Evolutionary conservation across 2,113 vertebrate species (phyloP), one percentile per base, ranked within the genome.

Genomic region (Scartelaos histophorus): DNA sequence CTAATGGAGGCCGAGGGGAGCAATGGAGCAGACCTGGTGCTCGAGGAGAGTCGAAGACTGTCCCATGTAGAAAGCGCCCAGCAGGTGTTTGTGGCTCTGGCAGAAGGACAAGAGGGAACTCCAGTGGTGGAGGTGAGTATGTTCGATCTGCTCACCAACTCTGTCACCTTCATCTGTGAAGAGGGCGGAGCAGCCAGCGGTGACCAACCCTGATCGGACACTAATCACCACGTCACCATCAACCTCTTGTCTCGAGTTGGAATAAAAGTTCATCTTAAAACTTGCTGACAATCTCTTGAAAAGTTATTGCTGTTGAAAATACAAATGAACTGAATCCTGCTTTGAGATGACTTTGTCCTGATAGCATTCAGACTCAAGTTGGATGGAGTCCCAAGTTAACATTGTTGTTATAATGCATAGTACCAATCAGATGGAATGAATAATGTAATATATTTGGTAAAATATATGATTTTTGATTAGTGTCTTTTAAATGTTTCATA

Each of bases 141-240:
- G 93, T 94, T 95, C 21, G 94, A 95, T n/a, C 87, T 96, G 65
- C 91, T 96, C 71, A 94, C 92, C 60, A 94, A 87, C 13, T 94
- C 94, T 0, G 92, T 96, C 72, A 92, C 95, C 24, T 90, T 97
- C 70, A 94, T 96, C 85, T 95, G 93, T 74, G 93, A 94, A 65
- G 93, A 95, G 71, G 90, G 87, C 29, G 77, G 90, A 19, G 75
- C 81, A 85, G 43, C 0, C 1, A 3, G 70, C 0, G 64, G 75
- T 35, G 13, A 66, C 0, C 62, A 78, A 58, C 70, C 25, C 0
- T 66, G 29, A 78, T 17, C 38, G 68, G 34, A 2, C 34, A 43
- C 34, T 43, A 43, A 5, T 1, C 34, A 5, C 0, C 34, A 38
- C 13, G 2, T 21, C 19, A 53, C 51, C 19, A 53, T 19, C 15